A percentile compares a stretch with the other conserved stretches of the same genome.
phyloP scores from a whole-genome alignment of 2,113 vertebrate genomes.

The Camelus bactrianus region DNA sequence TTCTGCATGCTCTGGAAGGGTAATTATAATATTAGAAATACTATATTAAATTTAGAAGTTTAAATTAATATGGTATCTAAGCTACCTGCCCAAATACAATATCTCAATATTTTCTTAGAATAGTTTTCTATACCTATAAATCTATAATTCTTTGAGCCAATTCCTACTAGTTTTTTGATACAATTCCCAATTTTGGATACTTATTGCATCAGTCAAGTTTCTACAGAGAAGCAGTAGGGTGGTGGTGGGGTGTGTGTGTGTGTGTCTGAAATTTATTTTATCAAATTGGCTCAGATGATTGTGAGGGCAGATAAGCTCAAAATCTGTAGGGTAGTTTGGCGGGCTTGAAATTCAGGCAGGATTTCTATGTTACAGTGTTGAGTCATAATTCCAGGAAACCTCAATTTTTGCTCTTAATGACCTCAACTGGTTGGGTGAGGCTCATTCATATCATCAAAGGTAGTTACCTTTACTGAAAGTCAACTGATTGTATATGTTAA shows the following conservation, averaged over 20 bases:
- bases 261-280: not conserved
- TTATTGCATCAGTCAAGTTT: not conserved
- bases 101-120: not conserved
- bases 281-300: not conserved
- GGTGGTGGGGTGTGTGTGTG: not conserved
- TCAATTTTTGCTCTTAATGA: not conserved
- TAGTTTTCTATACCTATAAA: not conserved
- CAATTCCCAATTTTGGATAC: not conserved
- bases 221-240: not conserved
- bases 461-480: not conserved
- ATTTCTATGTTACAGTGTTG: not conserved
- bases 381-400: not conserved
- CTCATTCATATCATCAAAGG: not conserved
- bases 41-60: not conserved
- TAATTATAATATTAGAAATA: not conserved
- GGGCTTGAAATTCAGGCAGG: not conserved
- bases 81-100: not conserved
- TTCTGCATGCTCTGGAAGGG: not conserved
- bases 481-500: not conserved
- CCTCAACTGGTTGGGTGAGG: not conserved
- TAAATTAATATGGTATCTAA: slow-evolving; percentile 41
- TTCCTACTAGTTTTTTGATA: not conserved
- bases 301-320: not conserved
- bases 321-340: not conserved
- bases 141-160: not conserved